phyloP scores from a whole-genome alignment of 2,113 vertebrate species.

The Neotoma lepida region DNA sequence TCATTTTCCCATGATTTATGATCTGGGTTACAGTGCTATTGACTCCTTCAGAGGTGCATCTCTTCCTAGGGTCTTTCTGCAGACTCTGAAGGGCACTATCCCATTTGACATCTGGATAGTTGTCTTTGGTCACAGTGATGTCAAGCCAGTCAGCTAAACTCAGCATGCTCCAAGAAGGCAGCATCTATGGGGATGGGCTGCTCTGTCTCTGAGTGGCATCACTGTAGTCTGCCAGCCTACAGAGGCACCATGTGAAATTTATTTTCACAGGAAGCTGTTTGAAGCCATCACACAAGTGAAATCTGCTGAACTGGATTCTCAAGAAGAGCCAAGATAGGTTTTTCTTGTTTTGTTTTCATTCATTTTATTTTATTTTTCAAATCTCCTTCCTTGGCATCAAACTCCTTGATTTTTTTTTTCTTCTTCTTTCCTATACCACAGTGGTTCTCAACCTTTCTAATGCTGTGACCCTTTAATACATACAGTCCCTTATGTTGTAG shows the following conservation, averaged over 20 bases:
- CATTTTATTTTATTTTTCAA: neutral
- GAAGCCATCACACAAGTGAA: neutral
- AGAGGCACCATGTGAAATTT: neutral
- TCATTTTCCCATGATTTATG: slow-evolving; percentile 25
- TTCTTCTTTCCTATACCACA: neutral
- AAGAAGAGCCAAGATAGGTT: neutral
- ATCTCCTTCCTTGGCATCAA: slow-evolving; percentile 8
- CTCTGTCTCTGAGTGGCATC: neutral
- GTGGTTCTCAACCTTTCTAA: neutral
- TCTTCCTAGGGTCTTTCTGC: neutral
- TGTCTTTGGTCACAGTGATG: neutral
- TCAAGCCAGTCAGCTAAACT: neutral
- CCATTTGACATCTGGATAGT: neutral
- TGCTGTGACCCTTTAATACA: neutral
- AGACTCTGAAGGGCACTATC: neutral
- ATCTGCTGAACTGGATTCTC: slow-evolving; percentile 33
- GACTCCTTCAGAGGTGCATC: neutral
- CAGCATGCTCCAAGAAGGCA: neutral
- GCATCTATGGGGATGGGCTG: accelerated
- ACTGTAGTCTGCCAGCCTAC: neutral
- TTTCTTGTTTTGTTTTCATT: neutral
- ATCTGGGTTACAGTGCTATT: neutral
- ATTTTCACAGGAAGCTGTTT: neutral
- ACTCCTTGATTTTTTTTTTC: slow-evolving; percentile 16
- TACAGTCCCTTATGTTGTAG: neutral